Base-by-base conservation (phyloP, 2,113 vertebrate species). In the Proterorhinus semilunaris region DNA sequence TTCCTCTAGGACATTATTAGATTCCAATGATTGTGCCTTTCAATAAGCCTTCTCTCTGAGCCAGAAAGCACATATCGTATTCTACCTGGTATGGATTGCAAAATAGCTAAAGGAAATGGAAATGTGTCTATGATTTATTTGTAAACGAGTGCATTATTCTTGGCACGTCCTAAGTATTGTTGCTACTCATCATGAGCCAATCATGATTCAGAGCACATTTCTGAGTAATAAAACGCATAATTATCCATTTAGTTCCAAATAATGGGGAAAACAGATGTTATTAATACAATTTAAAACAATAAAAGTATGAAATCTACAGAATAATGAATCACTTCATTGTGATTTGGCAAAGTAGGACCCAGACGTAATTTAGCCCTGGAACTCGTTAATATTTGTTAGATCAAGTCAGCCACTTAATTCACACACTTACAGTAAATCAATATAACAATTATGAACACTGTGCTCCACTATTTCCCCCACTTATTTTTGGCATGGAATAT, bases 1-100 rank as follows among this genome's bases (percentile, higher is more conserved):
- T 63, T 2, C 2, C 72, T 59, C 42, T 61, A 54, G 57, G 61
- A 62, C 55, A 21, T 53, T 49, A 80, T 88, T 83, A n/a, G 54
- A 79, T 84, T 82, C 64, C 51, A 36, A 17, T 50, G 52, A 73
- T 84, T 75, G 64, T 70, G 50, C 78, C 51, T 75, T 83, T 72
- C 44, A 62, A 6, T 66, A 45, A n/a, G 46, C 47, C 76, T 51
- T 43, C 27, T 44, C 49, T 11, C 15, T 52, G 72, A 43, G 50
- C 16, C 59, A 45, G 11, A 13, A 63, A 63, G 27, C 27, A 47
- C 45, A 11, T 47, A 46, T 48, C 17, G 5, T 17, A 47, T 48
- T 6, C 3, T 17, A 5, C 15, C 6, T 6, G 10, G 16, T 4
- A 8, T 6, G 13, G n/a, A 16, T 17, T 63, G 16, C 45, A 63